phyloP scores from a whole-genome alignment of 2,888 invertebrate species.

The Tholera decimalis region DNA sequence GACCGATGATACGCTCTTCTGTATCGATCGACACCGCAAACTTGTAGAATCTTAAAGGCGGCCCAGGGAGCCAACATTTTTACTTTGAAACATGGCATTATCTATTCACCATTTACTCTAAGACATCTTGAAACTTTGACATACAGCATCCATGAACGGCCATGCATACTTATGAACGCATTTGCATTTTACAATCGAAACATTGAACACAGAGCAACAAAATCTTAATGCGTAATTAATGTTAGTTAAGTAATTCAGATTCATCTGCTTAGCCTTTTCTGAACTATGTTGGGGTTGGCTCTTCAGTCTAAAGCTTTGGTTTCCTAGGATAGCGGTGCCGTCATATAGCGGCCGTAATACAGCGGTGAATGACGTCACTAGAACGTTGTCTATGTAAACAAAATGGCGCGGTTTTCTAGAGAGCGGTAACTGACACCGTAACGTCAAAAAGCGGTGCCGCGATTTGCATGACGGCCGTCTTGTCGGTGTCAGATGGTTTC shows the following conservation, averaged over 20 bases:
- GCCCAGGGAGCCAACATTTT: not conserved
- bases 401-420: too few relatives aligned
- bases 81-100: not conserved
- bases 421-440: too few relatives aligned
- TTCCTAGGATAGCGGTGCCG: too few relatives aligned
- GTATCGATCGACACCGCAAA: not conserved
- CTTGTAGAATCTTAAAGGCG: not conserved
- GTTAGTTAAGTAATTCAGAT: not conserved
- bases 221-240: not conserved
- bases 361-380: too few relatives aligned
- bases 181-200: not conserved
- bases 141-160: not conserved
- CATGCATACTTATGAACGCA: not conserved
- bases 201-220: not conserved
- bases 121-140: not conserved
- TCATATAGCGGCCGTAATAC: too few relatives aligned
- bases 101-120: not conserved
- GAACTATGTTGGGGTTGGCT: too few relatives aligned
- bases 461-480: too few relatives aligned
- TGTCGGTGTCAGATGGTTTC: too few relatives aligned
- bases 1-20: not conserved
- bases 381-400: too few relatives aligned
- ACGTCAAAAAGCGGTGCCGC: too few relatives aligned
- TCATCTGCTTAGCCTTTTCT: too few relatives aligned
- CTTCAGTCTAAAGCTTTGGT: too few relatives aligned